Evolutionary conservation across 2,888 invertebrate genomes (phyloP).

Genomic region (Syrista parreyssii): DNA sequence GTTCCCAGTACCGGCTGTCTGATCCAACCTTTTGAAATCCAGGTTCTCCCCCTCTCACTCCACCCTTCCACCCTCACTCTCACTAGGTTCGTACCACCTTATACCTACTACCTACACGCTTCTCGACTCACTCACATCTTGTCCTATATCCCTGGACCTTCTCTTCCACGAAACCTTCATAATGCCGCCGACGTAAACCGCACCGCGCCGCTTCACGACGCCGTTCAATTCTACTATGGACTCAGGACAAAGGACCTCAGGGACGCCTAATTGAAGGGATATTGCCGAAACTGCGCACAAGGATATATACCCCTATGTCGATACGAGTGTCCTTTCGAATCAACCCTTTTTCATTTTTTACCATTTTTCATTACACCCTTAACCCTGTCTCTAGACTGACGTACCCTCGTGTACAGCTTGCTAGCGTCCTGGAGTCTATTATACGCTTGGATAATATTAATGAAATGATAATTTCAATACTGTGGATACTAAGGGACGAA

Average conservation of each 20-base stretch:
- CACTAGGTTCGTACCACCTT: neutral
- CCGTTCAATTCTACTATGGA: neutral
- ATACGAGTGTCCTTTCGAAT: neutral
- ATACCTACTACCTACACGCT: neutral
- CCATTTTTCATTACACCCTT: neutral
- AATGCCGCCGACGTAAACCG: constrained; percentile 11
- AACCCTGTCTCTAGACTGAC: neutral
- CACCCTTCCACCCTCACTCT: constrained; percentile 8
- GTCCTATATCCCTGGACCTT: constrained; percentile 8
- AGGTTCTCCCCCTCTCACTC: constrained; percentile 18
- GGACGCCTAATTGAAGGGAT: neutral
- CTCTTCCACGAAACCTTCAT: constrained; percentile 30
- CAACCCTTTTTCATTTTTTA: neutral
- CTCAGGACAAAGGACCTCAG: neutral
- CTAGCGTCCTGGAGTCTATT: neutral
- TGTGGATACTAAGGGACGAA: neutral
- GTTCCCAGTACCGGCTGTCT: constrained; percentile 31
- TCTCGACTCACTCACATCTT: constrained; percentile 10
- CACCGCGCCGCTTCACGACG: neutral
- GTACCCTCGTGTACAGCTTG: neutral
- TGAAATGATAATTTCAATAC: constrained; percentile 25
- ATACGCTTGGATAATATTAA: constrained; percentile 15
- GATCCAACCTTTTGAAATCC: constrained; percentile 23
- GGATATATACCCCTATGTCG: neutral
- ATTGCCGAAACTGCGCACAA: neutral